Evolutionary conservation across 1,140 invertebrate species (phyloP).

Genomic region (Helicoverpa zea): DNA sequence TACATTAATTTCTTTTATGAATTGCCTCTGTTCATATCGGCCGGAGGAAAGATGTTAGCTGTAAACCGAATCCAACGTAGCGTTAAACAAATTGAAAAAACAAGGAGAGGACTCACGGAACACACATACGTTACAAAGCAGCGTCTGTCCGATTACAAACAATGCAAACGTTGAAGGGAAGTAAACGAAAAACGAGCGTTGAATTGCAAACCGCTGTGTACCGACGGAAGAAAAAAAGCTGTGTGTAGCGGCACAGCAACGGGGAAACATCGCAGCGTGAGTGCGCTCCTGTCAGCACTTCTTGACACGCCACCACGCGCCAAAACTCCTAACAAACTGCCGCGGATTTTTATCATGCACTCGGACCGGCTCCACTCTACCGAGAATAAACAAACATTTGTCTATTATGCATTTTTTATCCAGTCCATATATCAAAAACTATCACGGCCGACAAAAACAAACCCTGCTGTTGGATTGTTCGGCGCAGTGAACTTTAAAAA

Average conservation of each 20-base stretch:
- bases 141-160: constrained; percentile 59
- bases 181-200: constrained; percentile 65
- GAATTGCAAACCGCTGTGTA: constrained; percentile 66
- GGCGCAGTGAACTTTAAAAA: constrained; percentile 65
- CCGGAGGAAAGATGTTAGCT: constrained; percentile 9
- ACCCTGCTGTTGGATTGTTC: constrained; percentile 64
- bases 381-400: constrained; percentile 66
- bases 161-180: constrained; percentile 64
- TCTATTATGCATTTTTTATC: constrained; percentile 69
- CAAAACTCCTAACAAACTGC: constrained; percentile 64
- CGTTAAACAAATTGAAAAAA: constrained; percentile 61
- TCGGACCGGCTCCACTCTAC: constrained; percentile 53
- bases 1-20: constrained; percentile 80
- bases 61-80: constrained; percentile 57
- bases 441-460: constrained; percentile 68
- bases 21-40: constrained; percentile 62
- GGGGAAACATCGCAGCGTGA: constrained; percentile 53
- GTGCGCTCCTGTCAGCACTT: constrained; percentile 65
- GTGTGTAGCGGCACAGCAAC: constrained; percentile 39
- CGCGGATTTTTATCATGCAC: constrained; percentile 65
- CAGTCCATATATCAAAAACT: constrained; percentile 70
- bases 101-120: constrained; percentile 47
- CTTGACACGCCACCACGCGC: constrained; percentile 61
- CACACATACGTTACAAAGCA: constrained; percentile 61
- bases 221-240: constrained; percentile 50